Evolutionary conservation across 2,888 invertebrate species (phyloP), one percentile per base, ranked within the genome.

Genomic region (Torymus auratus): DNA sequence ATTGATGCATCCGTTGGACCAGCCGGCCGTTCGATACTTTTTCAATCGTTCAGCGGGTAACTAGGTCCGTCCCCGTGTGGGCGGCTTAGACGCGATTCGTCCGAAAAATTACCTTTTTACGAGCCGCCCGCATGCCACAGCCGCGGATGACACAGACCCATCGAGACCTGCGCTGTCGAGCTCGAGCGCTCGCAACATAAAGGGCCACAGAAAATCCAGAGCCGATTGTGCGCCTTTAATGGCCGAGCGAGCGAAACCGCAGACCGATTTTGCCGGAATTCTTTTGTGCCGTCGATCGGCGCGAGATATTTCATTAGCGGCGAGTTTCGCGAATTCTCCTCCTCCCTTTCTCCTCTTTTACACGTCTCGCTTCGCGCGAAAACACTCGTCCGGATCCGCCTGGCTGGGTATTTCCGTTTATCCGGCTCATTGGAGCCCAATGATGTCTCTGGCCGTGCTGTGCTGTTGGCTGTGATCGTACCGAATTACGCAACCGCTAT

Each of bases 231-330:
- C 28, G 28, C 20, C 58, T 56, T 67, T 67, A 67, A 74, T 74
- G 58, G 58, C n/a, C 20, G 67, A 15, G 23, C 3, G 41, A 13
- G 28, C 50, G 7, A 55, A 72, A 68, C 69, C 62, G 55, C 76
- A 69, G 55, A 62, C 28, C 67, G 67, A 74, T 74, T 74, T 73
- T 28, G 65, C 56, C 55, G 68, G 61, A 76, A 69, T 69, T 55
- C 62, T 70, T 77, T 70, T 20, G 62, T 41, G 52, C 61, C 20
- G 58, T 67, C 50, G 74, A 76, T 41, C 76, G 69, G 55, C 69
- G 28, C 68, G 69, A 69, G 76, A 76, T 76, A 62, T 77, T 77
- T 71, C 69, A 77, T 70, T 77, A 69, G 52, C 58, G 70, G 55
- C 52, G 52, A 53, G 1, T 76, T 76, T 69, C 65, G 70, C 62